These are phyloP conservation scores for Clupea harengus DNA, from an alignment of 2,113 vertebrate genomes.

Conservation along the genomic window DNA sequence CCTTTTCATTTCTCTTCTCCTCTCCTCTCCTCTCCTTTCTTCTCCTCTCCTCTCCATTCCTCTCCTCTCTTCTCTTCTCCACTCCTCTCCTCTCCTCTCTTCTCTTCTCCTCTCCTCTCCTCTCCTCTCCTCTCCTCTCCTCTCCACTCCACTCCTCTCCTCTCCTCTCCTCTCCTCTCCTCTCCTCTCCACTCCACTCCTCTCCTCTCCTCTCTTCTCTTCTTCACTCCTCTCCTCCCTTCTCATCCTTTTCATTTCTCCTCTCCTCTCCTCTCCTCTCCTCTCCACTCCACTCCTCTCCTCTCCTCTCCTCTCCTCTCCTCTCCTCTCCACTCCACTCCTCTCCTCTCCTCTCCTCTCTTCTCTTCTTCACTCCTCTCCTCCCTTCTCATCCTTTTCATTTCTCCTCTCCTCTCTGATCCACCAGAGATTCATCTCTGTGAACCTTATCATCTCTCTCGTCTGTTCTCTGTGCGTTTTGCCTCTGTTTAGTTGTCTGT, in stretches of 20 bases:
- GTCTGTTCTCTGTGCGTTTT: not conserved
- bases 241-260: too few relatives aligned
- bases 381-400: not conserved
- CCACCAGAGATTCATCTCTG: not conserved
- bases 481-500: not conserved
- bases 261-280: too few relatives aligned
- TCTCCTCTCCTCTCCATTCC: too few relatives aligned
- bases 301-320: not conserved
- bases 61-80: too few relatives aligned
- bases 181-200: not conserved
- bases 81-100: too few relatives aligned
- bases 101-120: too few relatives aligned
- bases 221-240: not conserved
- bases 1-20: not conserved
- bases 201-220: not conserved
- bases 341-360: not conserved
- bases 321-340: not conserved
- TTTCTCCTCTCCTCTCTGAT: not conserved
- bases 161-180: conserved; percentile 23
- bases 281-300: not conserved
- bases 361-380: conserved; percentile 3
- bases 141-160: not conserved
- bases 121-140: too few relatives aligned
- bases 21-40: not conserved
- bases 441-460: not conserved